Base-by-base conservation (phyloP, 2,888 invertebrate genomes). In the Timandra comae region DNA sequence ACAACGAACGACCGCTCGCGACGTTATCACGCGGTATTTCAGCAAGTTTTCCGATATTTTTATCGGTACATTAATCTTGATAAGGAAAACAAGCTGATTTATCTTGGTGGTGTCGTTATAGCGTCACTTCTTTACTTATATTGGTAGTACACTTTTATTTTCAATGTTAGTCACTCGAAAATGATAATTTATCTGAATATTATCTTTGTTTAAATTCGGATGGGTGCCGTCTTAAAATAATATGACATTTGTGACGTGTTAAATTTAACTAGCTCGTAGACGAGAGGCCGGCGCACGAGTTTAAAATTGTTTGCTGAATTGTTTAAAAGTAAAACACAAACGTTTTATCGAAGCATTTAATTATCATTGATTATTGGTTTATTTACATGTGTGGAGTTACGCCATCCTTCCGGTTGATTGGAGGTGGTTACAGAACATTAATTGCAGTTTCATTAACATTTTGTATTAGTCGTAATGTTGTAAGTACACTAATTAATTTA, bases 21-120 rank as follows among this genome's bases (percentile, higher is more conserved):
- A 68, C 66, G 56, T 48, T 49, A 48, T 49, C 48, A 51, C 56
- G 49, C 54, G 53, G 56, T 60, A 56, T 65, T 69, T 66, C 62
- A 64, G 60, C 64, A 44, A 52, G 46, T 41, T 65, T 43, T 46
- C 56, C 59, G 67, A 69, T 82, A 80, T 72, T 74, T 79, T 81
- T 82, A 81, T 81, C 81, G 16, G 40, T 56, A 56, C 46, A 63
- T 52, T 74, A 73, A 80, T 79, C 79, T 79, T 78, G 84, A 82
- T 84, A 82, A 82, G 78, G 63, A 72, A 75, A 75, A 72, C 71
- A 74, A 76, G 63, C 70, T 49, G 57, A 67, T 70, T 76, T 79
- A 81, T 80, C 80, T 75, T 59, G 27, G 19, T n/a, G n/a, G n/a
- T n/a, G n/a, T n/a, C n/a, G n/a, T 27, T 10, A 22, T 29, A 25